Base-by-base conservation (phyloP, 2,888 invertebrate genomes). In the Dolichomitus sp. region DNA sequence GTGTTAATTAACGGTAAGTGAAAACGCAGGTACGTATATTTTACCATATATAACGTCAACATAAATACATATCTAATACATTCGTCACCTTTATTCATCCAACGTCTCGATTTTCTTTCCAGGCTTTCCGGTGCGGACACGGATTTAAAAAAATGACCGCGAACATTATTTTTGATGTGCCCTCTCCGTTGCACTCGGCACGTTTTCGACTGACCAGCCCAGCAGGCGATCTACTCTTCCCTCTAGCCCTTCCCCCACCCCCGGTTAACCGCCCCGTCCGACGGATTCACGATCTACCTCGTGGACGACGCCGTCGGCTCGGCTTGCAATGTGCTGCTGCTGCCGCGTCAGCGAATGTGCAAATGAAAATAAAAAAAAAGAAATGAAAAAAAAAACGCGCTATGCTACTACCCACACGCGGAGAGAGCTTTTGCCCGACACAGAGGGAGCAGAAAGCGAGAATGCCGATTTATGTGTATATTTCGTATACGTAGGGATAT, bases 311-410 rank as follows among this genome's bases (percentile, higher is more conserved):
- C 68, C 74, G 73, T 82, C 82, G 80, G 73, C 65, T 9, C 81
- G 87, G 87, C 88, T 89, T 85, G 89, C 89, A 87, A 90, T 90
- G 84, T 54, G 61, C 65, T 90, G 91, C 65, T 90, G 91, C 75
- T 89, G 91, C 92, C 88, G 89, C 88, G 89, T 92, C 92, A 92
- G 92, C 92, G 89, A 87, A 91, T 91, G 88, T 91, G 90, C 90
- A 91, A 91, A 91, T 89, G 86, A 84, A 89, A 86, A 87, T 86
- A 87, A 84, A 83, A 50, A 80, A 61, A 54, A 59, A 74, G 74
- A 81, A 78, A 68, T 63, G 74, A 80, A 80, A 80, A 75, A 83
- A 87, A 88, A 87, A 87, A 85, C 82, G 66, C 70, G 69, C 17
- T 80, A 80, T 45, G 73, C 73, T 63, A 74, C 80, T 80, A 65